These are phyloP conservation scores for Acanthurus lineatus DNA, from an alignment of 2,797 vertebrate species.

Conservation along the genomic window DNA sequence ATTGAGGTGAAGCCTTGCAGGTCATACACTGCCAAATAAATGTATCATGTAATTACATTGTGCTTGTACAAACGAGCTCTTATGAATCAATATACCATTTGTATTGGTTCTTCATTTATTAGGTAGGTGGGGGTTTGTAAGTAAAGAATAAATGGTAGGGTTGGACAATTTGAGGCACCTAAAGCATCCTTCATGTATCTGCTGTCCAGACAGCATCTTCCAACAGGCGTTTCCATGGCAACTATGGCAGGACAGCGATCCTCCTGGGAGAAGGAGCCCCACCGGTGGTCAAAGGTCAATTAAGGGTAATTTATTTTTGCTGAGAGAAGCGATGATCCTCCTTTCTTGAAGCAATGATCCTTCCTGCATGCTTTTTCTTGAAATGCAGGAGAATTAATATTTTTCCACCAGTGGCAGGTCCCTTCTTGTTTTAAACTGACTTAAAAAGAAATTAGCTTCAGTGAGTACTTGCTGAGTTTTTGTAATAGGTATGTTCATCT, in stretches of 20 bases:
- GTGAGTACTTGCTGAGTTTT: conserved; percentile 14
- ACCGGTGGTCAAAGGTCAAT: conserved; percentile 80
- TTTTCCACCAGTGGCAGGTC: conserved; percentile 16
- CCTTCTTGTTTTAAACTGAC: conserved; percentile 9
- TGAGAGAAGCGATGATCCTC: conserved; percentile 48
- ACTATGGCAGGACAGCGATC: conserved; percentile 68
- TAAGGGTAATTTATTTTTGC: conserved; percentile 76
- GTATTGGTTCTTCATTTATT: not conserved
- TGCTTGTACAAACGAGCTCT: conserved; percentile 1
- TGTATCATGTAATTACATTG: conserved; percentile 33
- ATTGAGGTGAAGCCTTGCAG: not conserved
- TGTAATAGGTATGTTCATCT: conserved; percentile 21
- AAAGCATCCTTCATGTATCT: conserved; percentile 35
- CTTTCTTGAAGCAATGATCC: conserved; percentile 51
- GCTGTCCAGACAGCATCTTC: conserved; percentile 37
- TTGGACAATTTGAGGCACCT: not conserved
- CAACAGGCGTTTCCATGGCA: conserved; percentile 76
- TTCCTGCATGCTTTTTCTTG: conserved; percentile 8
- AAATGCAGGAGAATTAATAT: conserved; percentile 26
- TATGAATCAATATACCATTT: not conserved
- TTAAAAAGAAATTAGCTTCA: not conserved
- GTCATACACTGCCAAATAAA: conserved; percentile 25
- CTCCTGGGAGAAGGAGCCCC: conserved; percentile 49
- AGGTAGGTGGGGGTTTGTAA: not conserved
- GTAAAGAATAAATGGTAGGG: not conserved